A percentile compares a stretch with the other conserved stretches of the same genome.
These are phyloP conservation scores for Pedicia rivosa DNA, from an alignment of 2,888 invertebrate genomes.

Conservation along the genomic window DNA sequence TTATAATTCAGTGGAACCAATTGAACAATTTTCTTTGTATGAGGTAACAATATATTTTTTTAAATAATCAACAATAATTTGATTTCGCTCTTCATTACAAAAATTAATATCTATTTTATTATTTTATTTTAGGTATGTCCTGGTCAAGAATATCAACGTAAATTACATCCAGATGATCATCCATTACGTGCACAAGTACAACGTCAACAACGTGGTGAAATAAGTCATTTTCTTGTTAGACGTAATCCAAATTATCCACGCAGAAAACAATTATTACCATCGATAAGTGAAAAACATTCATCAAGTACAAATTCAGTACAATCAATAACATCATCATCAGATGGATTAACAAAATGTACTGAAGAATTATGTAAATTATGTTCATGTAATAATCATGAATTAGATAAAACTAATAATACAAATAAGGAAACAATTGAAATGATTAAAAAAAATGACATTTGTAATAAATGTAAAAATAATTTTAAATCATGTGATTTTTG, in stretches of 20 bases:
- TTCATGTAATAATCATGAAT: background rate
- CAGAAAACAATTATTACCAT: conserved; percentile 27
- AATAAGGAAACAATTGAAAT: background rate
- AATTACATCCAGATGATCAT: conserved; percentile 73
- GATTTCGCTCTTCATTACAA: conserved; percentile 1
- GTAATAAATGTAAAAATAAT: conserved; percentile 21
- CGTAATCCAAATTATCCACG: conserved; percentile 59
- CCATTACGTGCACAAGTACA: conserved; percentile 63
- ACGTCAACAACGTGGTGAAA: conserved; percentile 47
- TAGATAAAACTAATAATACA: background rate
- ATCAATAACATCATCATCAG: conserved; percentile 9
- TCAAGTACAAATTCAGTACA: too few relatives aligned
- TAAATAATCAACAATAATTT: background rate
- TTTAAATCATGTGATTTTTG: conserved; percentile 25
- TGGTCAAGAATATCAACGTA: conserved; percentile 73
- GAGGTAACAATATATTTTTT: conserved; percentile 41
- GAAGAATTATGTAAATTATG: conserved; percentile 5
- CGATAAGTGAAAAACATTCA: conserved; percentile 11
- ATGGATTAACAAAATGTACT: conserved; percentile 6
- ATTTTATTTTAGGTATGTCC: conserved; percentile 40
- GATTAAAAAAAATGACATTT: conserved; percentile 10
- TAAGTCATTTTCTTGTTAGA: conserved; percentile 67
- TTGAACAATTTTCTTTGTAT: conserved; percentile 74
- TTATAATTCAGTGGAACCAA: conserved; percentile 67
- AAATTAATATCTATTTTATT: conserved; percentile 12